These are phyloP conservation scores for Micoletzkya japonica DNA, from an alignment of 2,888 invertebrate genomes.

Conservation along the genomic window DNA sequence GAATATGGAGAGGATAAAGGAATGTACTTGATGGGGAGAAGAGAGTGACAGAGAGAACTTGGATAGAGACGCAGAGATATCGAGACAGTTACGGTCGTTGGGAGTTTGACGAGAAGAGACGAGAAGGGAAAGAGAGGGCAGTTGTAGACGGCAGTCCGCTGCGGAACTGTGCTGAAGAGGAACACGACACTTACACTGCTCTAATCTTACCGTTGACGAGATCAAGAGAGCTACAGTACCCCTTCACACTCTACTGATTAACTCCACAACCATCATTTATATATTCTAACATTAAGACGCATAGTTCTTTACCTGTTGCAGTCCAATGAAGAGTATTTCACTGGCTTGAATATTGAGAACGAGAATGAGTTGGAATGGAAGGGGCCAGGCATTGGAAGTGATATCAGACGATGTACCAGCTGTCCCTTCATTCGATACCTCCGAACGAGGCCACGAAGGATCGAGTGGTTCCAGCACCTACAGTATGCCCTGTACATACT, in stretches of 20 bases:
- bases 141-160: conserved; percentile 69
- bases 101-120: conserved; percentile 72
- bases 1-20: neutral
- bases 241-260: too few relatives aligned
- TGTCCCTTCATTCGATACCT: conserved; percentile 5
- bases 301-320: conserved; percentile 33
- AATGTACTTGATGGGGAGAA: conserved; percentile 76
- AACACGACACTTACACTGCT: too few relatives aligned
- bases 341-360: conserved; percentile 98
- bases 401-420: neutral
- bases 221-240: too few relatives aligned
- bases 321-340: conserved; percentile 79
- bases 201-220: too few relatives aligned
- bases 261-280: too few relatives aligned
- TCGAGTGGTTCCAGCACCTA: conserved; percentile 50
- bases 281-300: too few relatives aligned
- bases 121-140: conserved; percentile 94
- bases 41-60: conserved; percentile 97
- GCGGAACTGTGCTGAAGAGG: conserved; percentile 41
- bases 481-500: neutral
- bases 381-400: conserved; percentile 68
- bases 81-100: conserved; percentile 67
- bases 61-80: conserved; percentile 91
- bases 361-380: conserved; percentile 97
- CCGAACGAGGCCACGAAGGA: conserved; percentile 4